phyloP scores from a whole-genome alignment of 2,797 vertebrate species.

The Morus bassanus region DNA sequence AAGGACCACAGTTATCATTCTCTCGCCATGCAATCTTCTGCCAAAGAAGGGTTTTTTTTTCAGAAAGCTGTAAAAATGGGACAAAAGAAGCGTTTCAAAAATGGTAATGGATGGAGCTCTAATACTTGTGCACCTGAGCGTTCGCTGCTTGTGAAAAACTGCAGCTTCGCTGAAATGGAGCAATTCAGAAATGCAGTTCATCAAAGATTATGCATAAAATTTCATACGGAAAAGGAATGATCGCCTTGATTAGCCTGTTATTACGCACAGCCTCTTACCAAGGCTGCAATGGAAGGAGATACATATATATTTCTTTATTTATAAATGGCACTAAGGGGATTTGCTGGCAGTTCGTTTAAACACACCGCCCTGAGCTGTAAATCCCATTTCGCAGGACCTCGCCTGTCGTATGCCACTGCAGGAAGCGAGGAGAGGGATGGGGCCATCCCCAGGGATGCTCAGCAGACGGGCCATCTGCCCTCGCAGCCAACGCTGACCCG shows the following conservation, averaged over 20 bases:
- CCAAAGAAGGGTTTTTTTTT: not conserved
- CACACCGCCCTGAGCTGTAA: not conserved
- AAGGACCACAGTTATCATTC: not conserved
- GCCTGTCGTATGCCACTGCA: not conserved
- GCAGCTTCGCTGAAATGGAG: not conserved
- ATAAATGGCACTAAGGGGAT: not conserved
- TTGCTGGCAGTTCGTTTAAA: not conserved
- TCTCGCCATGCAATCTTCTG: not conserved
- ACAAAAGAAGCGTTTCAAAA: not conserved
- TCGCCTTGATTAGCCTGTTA: not conserved
- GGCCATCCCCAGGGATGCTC: not conserved
- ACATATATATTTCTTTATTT: rapidly evolving
- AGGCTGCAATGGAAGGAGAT: not conserved
- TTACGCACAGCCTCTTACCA: not conserved
- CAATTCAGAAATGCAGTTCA: not conserved
- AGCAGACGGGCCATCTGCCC: conserved; percentile 58
- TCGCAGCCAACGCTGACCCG: not conserved
- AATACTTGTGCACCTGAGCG: not conserved
- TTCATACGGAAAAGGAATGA: not conserved
- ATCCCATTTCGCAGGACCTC: not conserved
- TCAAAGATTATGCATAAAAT: not conserved
- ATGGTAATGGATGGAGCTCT: not conserved
- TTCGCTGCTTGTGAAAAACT: not conserved
- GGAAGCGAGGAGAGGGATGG: not conserved
- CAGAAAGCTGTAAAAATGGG: not conserved